A percentile compares a stretch with the other conserved stretches of the same genome.
phyloP scores from a whole-genome alignment of 2,113 vertebrate genomes.

The Mionectes macconnelli region DNA sequence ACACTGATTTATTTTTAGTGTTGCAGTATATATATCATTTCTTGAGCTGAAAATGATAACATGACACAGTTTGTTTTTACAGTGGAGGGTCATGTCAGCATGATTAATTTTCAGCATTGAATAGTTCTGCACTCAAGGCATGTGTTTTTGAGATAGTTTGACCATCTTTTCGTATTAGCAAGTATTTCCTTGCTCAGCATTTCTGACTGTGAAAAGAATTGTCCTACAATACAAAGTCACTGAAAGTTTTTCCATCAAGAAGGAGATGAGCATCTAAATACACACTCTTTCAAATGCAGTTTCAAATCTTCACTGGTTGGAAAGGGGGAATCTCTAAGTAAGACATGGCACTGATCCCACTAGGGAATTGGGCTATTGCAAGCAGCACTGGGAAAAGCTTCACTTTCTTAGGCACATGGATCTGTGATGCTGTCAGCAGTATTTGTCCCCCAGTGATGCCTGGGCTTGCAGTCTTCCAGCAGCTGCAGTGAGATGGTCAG shows the following conservation, averaged over 20 bases:
- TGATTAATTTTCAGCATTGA: neutral
- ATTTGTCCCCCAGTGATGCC: neutral
- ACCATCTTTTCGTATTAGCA: neutral
- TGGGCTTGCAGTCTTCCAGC: neutral
- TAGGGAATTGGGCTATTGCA: neutral
- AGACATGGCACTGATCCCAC: constrained; percentile 15
- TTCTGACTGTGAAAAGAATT: neutral
- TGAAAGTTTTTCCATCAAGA: neutral
- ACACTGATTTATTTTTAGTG: neutral
- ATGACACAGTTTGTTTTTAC: neutral
- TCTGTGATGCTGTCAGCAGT: neutral
- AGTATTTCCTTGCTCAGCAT: neutral
- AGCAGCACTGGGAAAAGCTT: neutral
- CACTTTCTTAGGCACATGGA: neutral
- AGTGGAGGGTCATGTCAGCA: neutral
- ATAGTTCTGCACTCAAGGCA: neutral
- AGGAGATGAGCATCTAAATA: neutral
- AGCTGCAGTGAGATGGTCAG: neutral
- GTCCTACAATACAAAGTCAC: neutral
- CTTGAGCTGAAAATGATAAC: neutral
- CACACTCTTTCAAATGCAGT: neutral
- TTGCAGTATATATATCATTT: neutral
- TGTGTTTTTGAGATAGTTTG: neutral
- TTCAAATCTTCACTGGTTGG: neutral
- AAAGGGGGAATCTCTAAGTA: neutral